Evolutionary conservation across 2,113 vertebrate species (phyloP).

Genomic region (Condylura cristata): DNA sequence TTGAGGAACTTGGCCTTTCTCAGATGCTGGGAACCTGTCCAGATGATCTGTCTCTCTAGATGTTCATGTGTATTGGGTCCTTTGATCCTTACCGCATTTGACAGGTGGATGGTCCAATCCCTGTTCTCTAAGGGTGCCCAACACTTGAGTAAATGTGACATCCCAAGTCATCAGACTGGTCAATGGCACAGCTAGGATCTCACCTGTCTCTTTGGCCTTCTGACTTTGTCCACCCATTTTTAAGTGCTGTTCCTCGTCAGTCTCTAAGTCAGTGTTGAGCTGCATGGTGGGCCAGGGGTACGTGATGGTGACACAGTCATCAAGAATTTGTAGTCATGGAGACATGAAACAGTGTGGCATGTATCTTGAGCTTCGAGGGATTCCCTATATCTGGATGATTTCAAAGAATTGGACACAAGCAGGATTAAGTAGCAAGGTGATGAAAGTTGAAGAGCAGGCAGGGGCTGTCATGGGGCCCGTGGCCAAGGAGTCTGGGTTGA

Average conservation of each 20-base stretch:
- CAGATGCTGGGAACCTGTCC: neutral
- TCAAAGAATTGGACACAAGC: neutral
- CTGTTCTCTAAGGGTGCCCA: neutral
- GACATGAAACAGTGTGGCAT: accelerated
- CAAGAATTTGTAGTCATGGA: neutral
- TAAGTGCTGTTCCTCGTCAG: neutral
- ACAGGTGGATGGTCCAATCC: neutral
- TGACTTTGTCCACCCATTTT: neutral
- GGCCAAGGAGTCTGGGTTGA: neutral
- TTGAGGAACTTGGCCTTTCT: neutral
- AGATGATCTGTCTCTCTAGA: neutral
- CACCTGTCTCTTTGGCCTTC: neutral
- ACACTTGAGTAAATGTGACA: neutral
- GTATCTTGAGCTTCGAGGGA: no score
- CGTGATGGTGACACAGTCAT: accelerated
- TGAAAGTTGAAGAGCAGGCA: neutral
- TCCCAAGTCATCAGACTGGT: no score
- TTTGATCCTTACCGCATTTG: no score
- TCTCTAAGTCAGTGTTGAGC: neutral
- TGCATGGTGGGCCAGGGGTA: neutral
- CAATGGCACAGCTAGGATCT: neutral
- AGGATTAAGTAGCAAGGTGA: neutral
- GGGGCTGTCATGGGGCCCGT: neutral
- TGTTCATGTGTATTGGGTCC: neutral
- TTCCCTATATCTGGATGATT: neutral